Evolutionary conservation across 30 jellyfish, hydroid and myxozoan genomes (phyloP), one percentile per base, ranked within the genome.

Genomic region (Aurelia aurita): DNA sequence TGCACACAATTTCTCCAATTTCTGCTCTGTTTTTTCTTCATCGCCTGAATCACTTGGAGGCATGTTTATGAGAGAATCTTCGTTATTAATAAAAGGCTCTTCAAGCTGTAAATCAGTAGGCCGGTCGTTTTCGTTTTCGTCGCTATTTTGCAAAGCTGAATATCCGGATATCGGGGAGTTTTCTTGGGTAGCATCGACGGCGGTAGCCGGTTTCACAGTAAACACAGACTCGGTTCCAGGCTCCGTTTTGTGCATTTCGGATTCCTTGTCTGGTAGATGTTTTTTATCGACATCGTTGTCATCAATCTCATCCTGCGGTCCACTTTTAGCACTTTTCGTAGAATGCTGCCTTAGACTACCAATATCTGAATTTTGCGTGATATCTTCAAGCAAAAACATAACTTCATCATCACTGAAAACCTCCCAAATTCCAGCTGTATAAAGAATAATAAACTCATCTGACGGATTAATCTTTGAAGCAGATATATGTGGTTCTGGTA

Each of bases 401-500:
- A 86, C 89, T 51, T 87, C 96, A 16, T 87, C 86, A 72, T 66
- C 96, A 35, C 60, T 55, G 60, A 87, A 87, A 20, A 87, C 73
- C n/a, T 87, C 82, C 72, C 86, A 87, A n/a, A 87, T 68, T 3
- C 96, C 96, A 0, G 87, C 82, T 21, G 96, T 64, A 69, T 19
- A 77, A 43, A 77, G 32, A 15, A 77, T 59, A 0, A 87, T 15
- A 46, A 87, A 87, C 49, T 78, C 91, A 59, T 87, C 96, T 15
- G 46, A 29, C 3, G 84, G 74, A 25, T 58, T 72, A 27, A 87
- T 59, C 25, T 9, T 46, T 16, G 67, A 15, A 1, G 32, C 79
- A 2, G 66, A 51, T 22, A 87, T 64, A 43, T 43, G 63, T 27
- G 96, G 96, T 19, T 58, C 31, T 58, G 87, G 10, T 47, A 76